Evolutionary conservation across 1,140 invertebrate species (phyloP).

Genomic region (Formica exsecta): DNA sequence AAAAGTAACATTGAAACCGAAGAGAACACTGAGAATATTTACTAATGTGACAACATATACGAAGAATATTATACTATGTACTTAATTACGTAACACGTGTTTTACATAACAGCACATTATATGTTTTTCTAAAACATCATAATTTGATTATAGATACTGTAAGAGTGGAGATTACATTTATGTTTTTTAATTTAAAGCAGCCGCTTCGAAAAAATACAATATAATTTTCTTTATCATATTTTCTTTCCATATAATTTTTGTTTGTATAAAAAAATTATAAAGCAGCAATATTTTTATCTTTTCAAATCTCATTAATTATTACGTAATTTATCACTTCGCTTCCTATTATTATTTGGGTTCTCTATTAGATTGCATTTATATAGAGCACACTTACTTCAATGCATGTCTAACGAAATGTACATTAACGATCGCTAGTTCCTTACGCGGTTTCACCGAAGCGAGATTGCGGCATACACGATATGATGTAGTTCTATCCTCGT

Average conservation of each 20-base stretch:
- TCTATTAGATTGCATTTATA: conserved; percentile 28
- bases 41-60: conserved; percentile 19
- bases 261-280: not conserved
- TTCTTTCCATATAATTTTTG: conserved; percentile 6
- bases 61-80: not conserved
- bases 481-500: conserved; percentile 43
- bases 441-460: conserved; percentile 53
- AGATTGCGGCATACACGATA: conserved; percentile 58
- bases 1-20: conserved; percentile 3
- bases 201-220: not conserved
- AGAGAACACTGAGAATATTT: not conserved
- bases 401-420: conserved; percentile 44
- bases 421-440: conserved; percentile 50
- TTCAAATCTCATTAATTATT: not conserved
- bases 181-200: not conserved
- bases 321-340: conserved; percentile 33
- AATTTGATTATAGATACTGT: not conserved
- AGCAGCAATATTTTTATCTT: conserved; percentile 8
- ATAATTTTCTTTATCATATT: not conserved
- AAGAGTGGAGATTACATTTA: not conserved
- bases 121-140: not conserved
- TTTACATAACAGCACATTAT: conserved; percentile 42
- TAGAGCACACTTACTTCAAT: conserved; percentile 25
- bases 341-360: conserved; percentile 1
- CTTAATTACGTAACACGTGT: conserved; percentile 36